phyloP scores from a whole-genome alignment of 2,113 vertebrate species.

The Theristicus caerulescens region DNA sequence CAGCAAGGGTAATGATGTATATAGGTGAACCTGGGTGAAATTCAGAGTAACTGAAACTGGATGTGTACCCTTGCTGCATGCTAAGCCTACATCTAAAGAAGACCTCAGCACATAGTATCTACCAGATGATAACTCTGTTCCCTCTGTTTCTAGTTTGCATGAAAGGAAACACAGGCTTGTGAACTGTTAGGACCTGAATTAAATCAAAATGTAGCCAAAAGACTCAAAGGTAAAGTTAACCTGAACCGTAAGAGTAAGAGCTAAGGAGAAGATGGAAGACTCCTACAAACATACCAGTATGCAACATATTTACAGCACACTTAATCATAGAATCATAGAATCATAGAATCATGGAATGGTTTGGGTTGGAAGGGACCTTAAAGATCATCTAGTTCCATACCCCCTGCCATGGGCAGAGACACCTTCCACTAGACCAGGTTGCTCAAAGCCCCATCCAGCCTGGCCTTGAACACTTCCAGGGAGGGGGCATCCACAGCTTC shows the following conservation, averaged over 20 bases:
- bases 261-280: background rate
- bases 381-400: background rate
- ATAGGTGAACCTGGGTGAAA: background rate
- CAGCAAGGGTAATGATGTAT: background rate
- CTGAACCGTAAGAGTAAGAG: background rate
- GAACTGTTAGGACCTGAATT: background rate
- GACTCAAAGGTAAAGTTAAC: background rate
- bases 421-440: too few relatives aligned
- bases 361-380: background rate
- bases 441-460: background rate
- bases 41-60: background rate
- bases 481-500: background rate
- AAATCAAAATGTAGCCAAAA: background rate
- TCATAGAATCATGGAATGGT: background rate
- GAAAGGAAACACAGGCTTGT: background rate
- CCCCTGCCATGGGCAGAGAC: background rate
- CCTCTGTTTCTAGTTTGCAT: background rate
- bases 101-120: background rate
- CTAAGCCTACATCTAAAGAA: background rate
- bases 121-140: background rate
- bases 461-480: background rate
- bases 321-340: background rate
- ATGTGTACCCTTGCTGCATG: background rate
- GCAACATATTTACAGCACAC: background rate
- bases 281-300: background rate